Evolutionary conservation across 2,797 vertebrate species (phyloP).

Genomic region (Lepilemur ruficaudatus): DNA sequence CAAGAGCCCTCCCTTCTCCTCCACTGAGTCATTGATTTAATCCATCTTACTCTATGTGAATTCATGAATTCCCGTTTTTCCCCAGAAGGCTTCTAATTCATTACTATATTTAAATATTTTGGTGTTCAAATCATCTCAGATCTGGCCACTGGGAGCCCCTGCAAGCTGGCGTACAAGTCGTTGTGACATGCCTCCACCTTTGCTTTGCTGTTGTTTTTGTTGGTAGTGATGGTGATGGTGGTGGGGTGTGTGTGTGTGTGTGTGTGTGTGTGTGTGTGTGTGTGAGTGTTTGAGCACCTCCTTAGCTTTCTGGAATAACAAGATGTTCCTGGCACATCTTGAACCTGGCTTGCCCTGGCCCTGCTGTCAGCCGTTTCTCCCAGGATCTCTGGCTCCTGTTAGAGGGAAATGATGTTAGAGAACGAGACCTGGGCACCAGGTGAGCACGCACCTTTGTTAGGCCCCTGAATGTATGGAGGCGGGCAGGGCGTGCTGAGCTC

Average conservation of each 20-base stretch:
- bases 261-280: neutral
- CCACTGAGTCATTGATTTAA: neutral
- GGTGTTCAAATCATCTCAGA: neutral
- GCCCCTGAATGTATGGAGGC: neutral
- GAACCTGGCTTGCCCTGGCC: neutral
- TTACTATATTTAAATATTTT: constrained; percentile 10
- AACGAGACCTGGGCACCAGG: neutral
- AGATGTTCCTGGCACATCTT: neutral
- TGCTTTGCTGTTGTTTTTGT: neutral
- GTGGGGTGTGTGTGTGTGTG: too few species aligned
- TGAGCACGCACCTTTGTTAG: neutral
- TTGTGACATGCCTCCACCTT: neutral
- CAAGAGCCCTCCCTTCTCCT: neutral
- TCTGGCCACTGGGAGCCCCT: neutral
- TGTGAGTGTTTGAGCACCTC: neutral
- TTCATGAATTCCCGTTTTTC: neutral
- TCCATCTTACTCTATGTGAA: neutral
- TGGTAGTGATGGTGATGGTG: neutral
- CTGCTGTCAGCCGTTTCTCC: neutral
- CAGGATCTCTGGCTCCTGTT: neutral
- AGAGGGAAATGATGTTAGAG: neutral
- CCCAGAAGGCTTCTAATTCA: neutral
- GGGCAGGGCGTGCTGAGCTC: neutral
- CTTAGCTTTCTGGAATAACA: neutral
- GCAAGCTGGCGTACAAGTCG: neutral